These are phyloP conservation scores for Caenorhabditis doughertyi DNA, from an alignment of 2,888 invertebrate genomes.

Conservation along the genomic window DNA sequence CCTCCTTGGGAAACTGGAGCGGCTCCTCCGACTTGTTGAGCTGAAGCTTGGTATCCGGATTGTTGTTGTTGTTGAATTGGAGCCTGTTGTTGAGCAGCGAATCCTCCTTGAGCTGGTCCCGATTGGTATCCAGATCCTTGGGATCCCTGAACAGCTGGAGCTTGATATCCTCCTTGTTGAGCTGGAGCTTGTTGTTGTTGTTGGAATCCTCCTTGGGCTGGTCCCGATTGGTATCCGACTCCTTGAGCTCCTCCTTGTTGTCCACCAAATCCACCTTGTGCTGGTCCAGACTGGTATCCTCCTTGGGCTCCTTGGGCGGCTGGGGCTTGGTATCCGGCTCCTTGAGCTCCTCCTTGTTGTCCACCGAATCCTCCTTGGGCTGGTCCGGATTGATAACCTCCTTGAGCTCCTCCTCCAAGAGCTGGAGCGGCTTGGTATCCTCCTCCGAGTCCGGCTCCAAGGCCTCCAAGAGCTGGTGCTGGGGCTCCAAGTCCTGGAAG, in stretches of 20 bases:
- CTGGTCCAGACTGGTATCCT: conserved; percentile 17
- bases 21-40: neutral
- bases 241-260: conserved; percentile 1
- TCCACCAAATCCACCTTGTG: neutral
- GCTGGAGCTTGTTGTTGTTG: conserved; percentile 9
- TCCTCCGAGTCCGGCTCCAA: conserved; percentile 17
- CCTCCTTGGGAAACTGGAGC: conserved; percentile 10
- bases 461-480: conserved; percentile 13
- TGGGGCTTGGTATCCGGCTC: conserved; percentile 3
- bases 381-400: conserved; percentile 8
- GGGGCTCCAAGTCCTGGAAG: conserved; percentile 9
- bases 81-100: conserved; percentile 13
- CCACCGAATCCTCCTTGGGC: conserved; percentile 14
- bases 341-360: neutral
- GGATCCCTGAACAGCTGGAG: neutral
- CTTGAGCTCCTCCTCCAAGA: neutral
- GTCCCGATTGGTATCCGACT: neutral
- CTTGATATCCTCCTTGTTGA: neutral
- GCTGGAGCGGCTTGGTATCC: conserved; percentile 14
- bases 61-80: conserved; percentile 6
- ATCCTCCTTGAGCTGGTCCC: conserved; percentile 23
- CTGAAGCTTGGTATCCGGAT: conserved; percentile 40
- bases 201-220: conserved; percentile 6
- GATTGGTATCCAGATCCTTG: neutral
- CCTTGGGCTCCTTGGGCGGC: conserved; percentile 5